Evolutionary conservation across 2,888 invertebrate genomes (phyloP), one percentile per base, ranked within the genome.

Genomic region (Petrolisthes manimaculis): DNA sequence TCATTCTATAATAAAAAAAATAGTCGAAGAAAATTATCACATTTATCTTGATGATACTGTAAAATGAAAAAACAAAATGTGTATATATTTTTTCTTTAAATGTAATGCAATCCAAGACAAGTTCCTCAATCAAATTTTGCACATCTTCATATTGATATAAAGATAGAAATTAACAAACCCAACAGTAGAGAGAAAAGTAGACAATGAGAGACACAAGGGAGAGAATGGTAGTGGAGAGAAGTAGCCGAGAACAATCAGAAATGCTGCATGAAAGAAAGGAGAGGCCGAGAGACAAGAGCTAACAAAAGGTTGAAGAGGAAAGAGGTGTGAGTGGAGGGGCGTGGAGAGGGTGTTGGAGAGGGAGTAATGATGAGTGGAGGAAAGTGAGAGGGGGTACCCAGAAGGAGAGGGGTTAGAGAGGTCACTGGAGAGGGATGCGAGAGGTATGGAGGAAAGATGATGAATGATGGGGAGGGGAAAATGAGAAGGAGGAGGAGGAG

Each of bases 401-500:
- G 77, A 77, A 53, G 54, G 77, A 77, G 55, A 54, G 18, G 37
- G 8, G 55, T n/a, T 21, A 12, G 37, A 37, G 12, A 37, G n/a
- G 12, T 37, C 12, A 77, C 14, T 3, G 21, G n/a, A 12, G 51
- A 77, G 12, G 51, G 51, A 77, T 21, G 71, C 24, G 71, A 71
- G n/a, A 71, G 71, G 24, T 71, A 18, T 78, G 53, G 54, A 78
- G n/a, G 55, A 54, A n/a, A 78, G 55, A n/a, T 78, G 54, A 79
- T 79, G 78, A 79, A 79, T 79, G 78, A 54, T 21, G 54, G 51
- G 71, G 1, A n/a, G 14, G 80, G 24, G 56, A 21, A 18, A 77
- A 55, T 79, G n/a, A 79, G 82, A 51, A 69, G n/a, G 82, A 77
- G 69, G 82, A 37, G 67, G 61, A n/a, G 81, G n/a, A 37, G 81